These are phyloP conservation scores for Phycodurus eques DNA, from an alignment of 2,113 vertebrate genomes.

Conservation along the genomic window DNA sequence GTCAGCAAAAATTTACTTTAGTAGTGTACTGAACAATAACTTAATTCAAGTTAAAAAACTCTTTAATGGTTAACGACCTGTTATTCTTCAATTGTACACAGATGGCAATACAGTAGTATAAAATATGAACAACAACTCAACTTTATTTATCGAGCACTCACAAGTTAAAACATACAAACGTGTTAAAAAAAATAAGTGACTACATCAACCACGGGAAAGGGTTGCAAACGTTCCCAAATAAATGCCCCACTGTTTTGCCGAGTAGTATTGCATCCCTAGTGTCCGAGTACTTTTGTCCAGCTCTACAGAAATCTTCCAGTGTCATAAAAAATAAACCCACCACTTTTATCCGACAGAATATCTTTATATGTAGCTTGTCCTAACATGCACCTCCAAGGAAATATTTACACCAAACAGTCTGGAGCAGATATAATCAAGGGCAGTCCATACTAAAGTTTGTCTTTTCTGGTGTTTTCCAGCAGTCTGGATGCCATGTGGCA, in stretches of 20 bases:
- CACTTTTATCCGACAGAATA: background rate
- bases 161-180: too few species aligned
- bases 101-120: too few species aligned
- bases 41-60: too few species aligned
- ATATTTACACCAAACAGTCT: conserved; percentile 16
- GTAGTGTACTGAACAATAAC: too few species aligned
- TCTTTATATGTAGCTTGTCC: background rate
- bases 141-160: too few species aligned
- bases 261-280: background rate
- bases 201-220: background rate
- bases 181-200: background rate
- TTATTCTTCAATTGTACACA: too few species aligned
- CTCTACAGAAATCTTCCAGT: background rate
- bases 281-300: background rate
- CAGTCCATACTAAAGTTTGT: background rate
- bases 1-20: too few species aligned
- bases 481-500: too few species aligned
- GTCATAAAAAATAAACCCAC: background rate
- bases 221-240: background rate
- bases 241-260: background rate
- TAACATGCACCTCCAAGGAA: conserved; percentile 3
- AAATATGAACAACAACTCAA: too few species aligned
- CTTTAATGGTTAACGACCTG: too few species aligned
- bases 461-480: too few species aligned
- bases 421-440: conserved; percentile 27